Conservation (phyloP, 1,140 invertebrate genomes). For the Zelostemma sp. region DNA sequence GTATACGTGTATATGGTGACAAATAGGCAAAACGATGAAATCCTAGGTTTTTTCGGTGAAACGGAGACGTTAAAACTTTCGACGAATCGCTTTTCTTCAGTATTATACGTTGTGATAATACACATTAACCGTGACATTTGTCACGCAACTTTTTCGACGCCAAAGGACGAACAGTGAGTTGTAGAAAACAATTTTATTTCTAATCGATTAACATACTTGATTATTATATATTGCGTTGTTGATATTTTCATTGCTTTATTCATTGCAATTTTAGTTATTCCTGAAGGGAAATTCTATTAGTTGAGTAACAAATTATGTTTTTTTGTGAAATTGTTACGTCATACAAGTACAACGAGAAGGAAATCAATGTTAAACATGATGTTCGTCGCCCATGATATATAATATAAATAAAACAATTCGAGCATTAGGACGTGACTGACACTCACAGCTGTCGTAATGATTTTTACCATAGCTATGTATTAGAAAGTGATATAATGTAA, state of each 20-base stretch:
- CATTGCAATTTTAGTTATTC: not conserved
- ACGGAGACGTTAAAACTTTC: conserved; percentile 31
- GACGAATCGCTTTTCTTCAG: conserved; percentile 32
- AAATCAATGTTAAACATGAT: conserved; percentile 45
- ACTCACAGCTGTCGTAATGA: conserved; percentile 40
- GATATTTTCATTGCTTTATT: not conserved
- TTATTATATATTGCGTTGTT: conserved; percentile 3
- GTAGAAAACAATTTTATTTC: too few relatives aligned
- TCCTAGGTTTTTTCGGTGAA: conserved; percentile 20
- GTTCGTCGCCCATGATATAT: conserved; percentile 19
- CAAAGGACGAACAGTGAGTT: not conserved
- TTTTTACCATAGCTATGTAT: conserved; percentile 58
- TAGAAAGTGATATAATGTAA: conserved; percentile 63
- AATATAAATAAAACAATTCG: conserved; percentile 38
- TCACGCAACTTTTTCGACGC: conserved; percentile 28
- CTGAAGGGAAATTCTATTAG: conserved; percentile 8
- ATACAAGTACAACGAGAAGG: conserved; percentile 49
- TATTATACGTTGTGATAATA: conserved; percentile 35
- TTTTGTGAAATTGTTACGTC: conserved; percentile 19
- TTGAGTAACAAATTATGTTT: not conserved
- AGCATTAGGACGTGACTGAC: conserved; percentile 33
- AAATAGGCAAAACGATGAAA: conserved; percentile 18
- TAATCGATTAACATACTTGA: not conserved
- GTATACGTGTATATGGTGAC: conserved; percentile 28
- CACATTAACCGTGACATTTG: conserved; percentile 20